Evolutionary conservation across 2,113 vertebrate genomes (phyloP).

Genomic region (Colius striatus): DNA sequence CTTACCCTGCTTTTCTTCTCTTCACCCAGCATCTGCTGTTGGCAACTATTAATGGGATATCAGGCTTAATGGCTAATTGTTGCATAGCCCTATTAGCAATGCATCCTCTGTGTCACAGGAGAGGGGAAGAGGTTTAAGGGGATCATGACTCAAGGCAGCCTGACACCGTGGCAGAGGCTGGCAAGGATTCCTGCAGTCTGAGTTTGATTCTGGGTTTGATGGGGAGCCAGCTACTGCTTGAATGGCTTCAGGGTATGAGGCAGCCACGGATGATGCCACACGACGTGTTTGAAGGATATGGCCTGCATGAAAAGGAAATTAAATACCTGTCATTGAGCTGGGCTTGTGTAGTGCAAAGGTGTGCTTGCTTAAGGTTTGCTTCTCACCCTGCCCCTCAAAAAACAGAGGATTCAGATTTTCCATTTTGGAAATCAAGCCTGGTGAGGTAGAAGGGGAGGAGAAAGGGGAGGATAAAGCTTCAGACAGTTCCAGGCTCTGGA

Average conservation of each 20-base stretch:
- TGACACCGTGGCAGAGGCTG: neutral
- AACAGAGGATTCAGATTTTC: neutral
- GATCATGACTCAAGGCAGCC: neutral
- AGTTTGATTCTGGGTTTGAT: neutral
- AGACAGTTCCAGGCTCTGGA: neutral
- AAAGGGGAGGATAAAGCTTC: neutral
- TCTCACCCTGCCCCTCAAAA: neutral
- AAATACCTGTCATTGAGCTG: fast-evolving
- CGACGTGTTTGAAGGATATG: fast-evolving
- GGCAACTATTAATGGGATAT: conserved; percentile 41
- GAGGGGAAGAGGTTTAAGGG: conserved; percentile 7
- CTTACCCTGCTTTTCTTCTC: neutral
- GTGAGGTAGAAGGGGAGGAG: neutral
- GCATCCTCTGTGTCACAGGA: neutral
- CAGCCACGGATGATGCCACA: fast-evolving
- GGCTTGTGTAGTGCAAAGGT: neutral
- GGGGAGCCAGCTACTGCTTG: neutral
- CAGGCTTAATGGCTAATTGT: conserved; percentile 40
- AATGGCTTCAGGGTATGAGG: fast-evolving
- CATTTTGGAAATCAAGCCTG: neutral
- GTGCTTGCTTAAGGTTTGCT: neutral
- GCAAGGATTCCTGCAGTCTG: neutral
- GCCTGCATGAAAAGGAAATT: neutral
- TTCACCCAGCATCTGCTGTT: neutral
- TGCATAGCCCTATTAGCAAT: neutral